These are phyloP conservation scores for Caenorhabditis sp. DNA, from an alignment of 2,888 invertebrate genomes.

Conservation along the genomic window DNA sequence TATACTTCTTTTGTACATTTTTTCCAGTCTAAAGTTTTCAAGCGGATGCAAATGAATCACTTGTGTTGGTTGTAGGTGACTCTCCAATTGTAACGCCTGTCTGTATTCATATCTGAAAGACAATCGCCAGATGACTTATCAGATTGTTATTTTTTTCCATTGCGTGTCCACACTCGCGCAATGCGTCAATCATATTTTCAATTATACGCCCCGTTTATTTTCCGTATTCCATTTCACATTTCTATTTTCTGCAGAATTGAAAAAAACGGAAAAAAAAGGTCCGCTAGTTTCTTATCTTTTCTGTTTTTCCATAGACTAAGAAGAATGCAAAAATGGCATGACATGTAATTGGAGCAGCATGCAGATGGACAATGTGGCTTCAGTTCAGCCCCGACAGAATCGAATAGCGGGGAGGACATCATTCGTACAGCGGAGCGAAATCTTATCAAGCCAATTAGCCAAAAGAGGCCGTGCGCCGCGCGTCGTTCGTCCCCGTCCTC, in stretches of 20 bases:
- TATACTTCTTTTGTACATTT: too few relatives aligned
- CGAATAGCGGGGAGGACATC: slow-evolving; percentile 1
- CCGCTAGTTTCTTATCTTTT: neutral
- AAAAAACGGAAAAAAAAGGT: neutral
- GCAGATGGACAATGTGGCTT: slow-evolving; percentile 21
- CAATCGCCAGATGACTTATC: slow-evolving; percentile 39
- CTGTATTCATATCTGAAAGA: slow-evolving; percentile 32
- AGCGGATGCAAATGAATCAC: too few relatives aligned
- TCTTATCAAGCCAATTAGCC: slow-evolving; percentile 59
- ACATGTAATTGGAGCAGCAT: slow-evolving; percentile 53
- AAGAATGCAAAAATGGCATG: slow-evolving; percentile 16
- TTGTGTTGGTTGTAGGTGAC: slow-evolving; percentile 7
- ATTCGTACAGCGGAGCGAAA: slow-evolving; percentile 46
- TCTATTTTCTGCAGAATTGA: neutral
- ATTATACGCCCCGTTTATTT: slow-evolving; percentile 2
- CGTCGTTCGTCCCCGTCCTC: slow-evolving; percentile 12
- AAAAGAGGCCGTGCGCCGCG: slow-evolving; percentile 51
- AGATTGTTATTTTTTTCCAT: slow-evolving; percentile 32
- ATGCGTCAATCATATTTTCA: slow-evolving; percentile 46
- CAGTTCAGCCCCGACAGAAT: neutral
- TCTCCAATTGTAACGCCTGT: slow-evolving; percentile 13
- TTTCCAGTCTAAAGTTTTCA: too few relatives aligned
- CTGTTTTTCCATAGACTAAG: slow-evolving; percentile 14
- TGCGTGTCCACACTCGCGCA: slow-evolving; percentile 9
- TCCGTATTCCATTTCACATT: too few relatives aligned